Conservation (phyloP, 2,113 vertebrate genomes). For the Esox niger region DNA sequence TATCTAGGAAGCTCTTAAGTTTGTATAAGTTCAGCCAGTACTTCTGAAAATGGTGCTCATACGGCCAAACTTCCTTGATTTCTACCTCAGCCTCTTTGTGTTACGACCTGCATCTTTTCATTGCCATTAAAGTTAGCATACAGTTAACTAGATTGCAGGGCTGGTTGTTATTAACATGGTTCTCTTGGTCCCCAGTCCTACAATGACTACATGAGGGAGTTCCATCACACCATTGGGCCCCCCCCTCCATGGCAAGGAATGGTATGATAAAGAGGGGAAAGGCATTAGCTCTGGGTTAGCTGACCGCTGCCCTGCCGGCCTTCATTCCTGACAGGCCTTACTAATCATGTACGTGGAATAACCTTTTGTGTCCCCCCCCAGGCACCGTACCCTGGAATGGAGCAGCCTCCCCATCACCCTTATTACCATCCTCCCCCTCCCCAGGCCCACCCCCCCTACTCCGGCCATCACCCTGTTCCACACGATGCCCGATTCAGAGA, state of each 20-base stretch:
- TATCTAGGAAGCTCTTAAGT: no score
- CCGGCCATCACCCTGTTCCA: slow-evolving; percentile 87
- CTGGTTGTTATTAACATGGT: background rate
- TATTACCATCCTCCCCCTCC: slow-evolving; percentile 93
- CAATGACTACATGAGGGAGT: slow-evolving; percentile 98
- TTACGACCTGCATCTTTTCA: no score
- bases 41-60: no score
- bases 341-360: no score
- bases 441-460: slow-evolving; percentile 85
- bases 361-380: slow-evolving; percentile 47
- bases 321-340: no score
- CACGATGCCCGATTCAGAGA: slow-evolving; percentile 87
- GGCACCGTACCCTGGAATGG: slow-evolving; percentile 90
- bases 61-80: no score
- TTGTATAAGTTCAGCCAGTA: no score
- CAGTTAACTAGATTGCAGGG: no score
- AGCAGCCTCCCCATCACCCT: slow-evolving; percentile 85
- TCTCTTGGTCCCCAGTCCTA: slow-evolving; percentile 54
- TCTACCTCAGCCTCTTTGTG: no score
- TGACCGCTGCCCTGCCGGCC: no score
- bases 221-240: slow-evolving; percentile 93
- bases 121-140: background rate
- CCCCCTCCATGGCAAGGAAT: slow-evolving; percentile 96
- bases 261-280: slow-evolving; percentile 85
- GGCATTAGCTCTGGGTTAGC: no score